Evolutionary conservation across 1,140 invertebrate species (phyloP).

Genomic region (Apis dorsata): DNA sequence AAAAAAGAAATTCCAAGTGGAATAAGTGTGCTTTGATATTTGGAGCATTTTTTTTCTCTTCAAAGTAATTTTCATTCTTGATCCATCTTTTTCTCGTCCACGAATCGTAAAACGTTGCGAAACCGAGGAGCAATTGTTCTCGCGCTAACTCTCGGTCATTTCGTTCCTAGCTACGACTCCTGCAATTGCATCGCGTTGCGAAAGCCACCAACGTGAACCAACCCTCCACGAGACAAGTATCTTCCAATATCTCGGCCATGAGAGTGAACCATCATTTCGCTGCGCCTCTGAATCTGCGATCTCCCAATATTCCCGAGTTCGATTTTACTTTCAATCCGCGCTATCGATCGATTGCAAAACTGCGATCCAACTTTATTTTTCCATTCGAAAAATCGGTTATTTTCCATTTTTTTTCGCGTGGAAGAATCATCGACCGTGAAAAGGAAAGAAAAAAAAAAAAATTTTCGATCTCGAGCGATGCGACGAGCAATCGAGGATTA

Average conservation of each 20-base stretch:
- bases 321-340: not conserved
- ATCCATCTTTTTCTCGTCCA: not conserved
- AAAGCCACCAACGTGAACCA: not conserved
- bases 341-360: no score
- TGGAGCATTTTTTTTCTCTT: no score
- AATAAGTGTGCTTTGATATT: no score
- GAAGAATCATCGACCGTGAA: no score
- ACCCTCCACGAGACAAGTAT: no score
- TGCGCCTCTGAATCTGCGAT: slow-evolving; percentile 12
- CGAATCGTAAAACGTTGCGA: not conserved
- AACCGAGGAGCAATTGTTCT: slow-evolving; percentile 15
- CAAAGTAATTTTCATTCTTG: not conserved
- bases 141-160: not conserved
- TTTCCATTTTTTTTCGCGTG: no score
- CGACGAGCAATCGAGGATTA: not conserved
- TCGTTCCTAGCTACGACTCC: not conserved
- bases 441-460: no score
- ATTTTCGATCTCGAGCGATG: not conserved
- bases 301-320: slow-evolving; percentile 17
- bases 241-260: not conserved
- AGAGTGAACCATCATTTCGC: slow-evolving; percentile 24
- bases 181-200: slow-evolving; percentile 17
- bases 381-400: not conserved
- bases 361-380: no score
- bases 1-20: no score